A percentile compares a stretch with the other conserved stretches of the same genome.
Evolutionary conservation across 2,888 invertebrate genomes (phyloP).

Genomic region (Pterostichus niger): DNA sequence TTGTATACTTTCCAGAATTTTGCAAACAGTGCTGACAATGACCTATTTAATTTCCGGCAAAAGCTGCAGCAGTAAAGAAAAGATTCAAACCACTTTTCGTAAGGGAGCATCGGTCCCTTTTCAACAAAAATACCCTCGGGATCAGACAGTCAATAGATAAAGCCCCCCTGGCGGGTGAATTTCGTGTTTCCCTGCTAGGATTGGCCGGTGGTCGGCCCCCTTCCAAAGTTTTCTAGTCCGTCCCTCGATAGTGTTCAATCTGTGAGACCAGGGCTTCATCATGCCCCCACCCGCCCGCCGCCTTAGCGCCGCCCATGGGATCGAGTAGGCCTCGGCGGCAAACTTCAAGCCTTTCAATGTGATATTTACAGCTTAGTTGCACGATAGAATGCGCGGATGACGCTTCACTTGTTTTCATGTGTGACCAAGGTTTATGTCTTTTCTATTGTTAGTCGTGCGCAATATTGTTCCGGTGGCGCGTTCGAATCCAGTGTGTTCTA

Average conservation of each 20-base stretch:
- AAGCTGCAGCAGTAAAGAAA: conserved; percentile 22
- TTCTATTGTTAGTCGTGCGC: conserved; percentile 12
- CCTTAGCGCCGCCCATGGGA: conserved; percentile 45
- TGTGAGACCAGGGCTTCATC: conserved; percentile 40
- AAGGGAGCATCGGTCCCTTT: conserved; percentile 25
- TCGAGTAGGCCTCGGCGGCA: conserved; percentile 54
- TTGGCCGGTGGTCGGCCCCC: conserved; percentile 55
- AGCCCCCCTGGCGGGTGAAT: conserved; percentile 24
- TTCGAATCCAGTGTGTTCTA: neutral
- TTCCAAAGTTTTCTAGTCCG: conserved; percentile 57
- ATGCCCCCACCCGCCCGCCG: conserved; percentile 39
- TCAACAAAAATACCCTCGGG: conserved; percentile 53
- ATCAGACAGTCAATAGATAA: conserved; percentile 17
- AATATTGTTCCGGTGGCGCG: conserved; percentile 2
- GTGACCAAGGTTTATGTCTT: conserved; percentile 53
- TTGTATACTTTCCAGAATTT: conserved; percentile 24
- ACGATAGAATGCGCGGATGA: conserved; percentile 61
- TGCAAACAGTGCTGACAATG: conserved; percentile 18
- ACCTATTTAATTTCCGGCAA: conserved; percentile 52
- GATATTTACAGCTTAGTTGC: conserved; percentile 67
- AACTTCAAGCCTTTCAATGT: conserved; percentile 67
- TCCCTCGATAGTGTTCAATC: conserved; percentile 63
- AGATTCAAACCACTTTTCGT: conserved; percentile 17
- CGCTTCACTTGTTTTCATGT: conserved; percentile 56
- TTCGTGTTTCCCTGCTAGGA: conserved; percentile 18